phyloP scores from a whole-genome alignment of 2,797 vertebrate species.

The Anniella stebbinsi region DNA sequence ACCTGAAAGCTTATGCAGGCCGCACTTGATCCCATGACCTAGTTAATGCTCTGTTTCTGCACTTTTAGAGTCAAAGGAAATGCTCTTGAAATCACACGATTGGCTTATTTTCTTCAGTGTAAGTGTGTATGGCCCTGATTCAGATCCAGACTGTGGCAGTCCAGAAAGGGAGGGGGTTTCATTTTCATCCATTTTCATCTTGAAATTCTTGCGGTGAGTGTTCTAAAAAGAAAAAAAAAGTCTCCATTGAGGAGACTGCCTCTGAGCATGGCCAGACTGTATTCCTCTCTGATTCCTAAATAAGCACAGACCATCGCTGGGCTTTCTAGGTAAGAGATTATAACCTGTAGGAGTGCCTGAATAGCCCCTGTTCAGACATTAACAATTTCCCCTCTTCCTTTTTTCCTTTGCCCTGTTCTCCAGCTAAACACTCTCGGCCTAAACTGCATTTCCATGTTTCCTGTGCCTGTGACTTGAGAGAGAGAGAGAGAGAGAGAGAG shows the following conservation, averaged over 20 bases:
- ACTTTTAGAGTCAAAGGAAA: neutral
- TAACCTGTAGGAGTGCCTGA: neutral
- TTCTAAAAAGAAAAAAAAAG: too few relatives aligned
- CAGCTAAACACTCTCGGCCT: neutral
- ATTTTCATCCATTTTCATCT: too few relatives aligned
- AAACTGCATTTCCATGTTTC: constrained; percentile 31
- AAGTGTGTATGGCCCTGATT: too few relatives aligned
- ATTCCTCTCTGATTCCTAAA: neutral
- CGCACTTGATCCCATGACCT: neutral
- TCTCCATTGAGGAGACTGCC: neutral
- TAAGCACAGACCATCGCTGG: neutral
- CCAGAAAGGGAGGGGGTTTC: too few relatives aligned
- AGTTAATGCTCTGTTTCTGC: neutral
- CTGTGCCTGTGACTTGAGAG: neutral
- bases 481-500: neutral
- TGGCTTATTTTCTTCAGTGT: too few relatives aligned
- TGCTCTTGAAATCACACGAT: too few relatives aligned
- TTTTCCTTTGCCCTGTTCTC: neutral
- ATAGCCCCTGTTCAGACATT: neutral
- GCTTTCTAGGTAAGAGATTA: neutral
- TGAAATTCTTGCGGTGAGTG: too few relatives aligned
- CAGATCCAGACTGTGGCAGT: too few relatives aligned
- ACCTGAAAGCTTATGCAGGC: constrained; percentile 9
- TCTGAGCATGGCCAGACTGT: neutral
- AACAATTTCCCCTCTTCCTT: neutral